phyloP scores from a whole-genome alignment of 2,113 vertebrate genomes.

The Desmodus rotundus region DNA sequence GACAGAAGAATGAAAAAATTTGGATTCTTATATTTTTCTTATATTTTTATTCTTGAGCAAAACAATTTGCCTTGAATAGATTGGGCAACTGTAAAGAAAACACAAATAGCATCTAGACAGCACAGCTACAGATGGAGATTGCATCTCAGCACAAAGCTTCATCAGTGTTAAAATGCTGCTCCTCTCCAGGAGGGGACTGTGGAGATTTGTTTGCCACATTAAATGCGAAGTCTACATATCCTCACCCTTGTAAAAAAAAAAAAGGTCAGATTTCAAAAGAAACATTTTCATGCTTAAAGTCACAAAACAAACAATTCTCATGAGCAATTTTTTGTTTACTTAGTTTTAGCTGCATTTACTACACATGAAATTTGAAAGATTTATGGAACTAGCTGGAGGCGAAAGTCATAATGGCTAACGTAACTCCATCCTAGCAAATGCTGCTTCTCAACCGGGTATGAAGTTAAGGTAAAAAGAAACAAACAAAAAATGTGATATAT shows the following conservation, averaged over 20 bases:
- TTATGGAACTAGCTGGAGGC: constrained; percentile 30
- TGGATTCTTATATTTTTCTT: background rate
- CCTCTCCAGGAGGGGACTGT: background rate
- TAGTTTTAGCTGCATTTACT: constrained; percentile 51
- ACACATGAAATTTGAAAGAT: constrained; percentile 48
- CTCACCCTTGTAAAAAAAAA: constrained; percentile 55
- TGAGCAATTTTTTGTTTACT: constrained; percentile 29
- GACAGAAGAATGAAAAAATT: background rate
- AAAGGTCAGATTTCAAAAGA: constrained; percentile 54
- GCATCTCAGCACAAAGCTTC: background rate
- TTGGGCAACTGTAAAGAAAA: constrained; percentile 15
- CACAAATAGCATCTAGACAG: background rate
- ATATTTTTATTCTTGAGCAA: constrained; percentile 11
- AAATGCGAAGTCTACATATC: constrained; percentile 13
- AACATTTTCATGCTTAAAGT: constrained; percentile 41
- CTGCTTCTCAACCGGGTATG: background rate
- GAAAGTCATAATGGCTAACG: constrained; percentile 42
- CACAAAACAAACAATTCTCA: constrained; percentile 47
- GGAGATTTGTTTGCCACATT: constrained; percentile 11
- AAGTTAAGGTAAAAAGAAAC: constrained; percentile 34
- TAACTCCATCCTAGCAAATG: background rate
- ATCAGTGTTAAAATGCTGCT: constrained; percentile 14
- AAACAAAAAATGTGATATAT: background rate
- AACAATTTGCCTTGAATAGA: constrained; percentile 21
- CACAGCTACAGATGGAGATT: background rate